phyloP scores from a whole-genome alignment of 2,113 vertebrate species.

The Channa maculata region DNA sequence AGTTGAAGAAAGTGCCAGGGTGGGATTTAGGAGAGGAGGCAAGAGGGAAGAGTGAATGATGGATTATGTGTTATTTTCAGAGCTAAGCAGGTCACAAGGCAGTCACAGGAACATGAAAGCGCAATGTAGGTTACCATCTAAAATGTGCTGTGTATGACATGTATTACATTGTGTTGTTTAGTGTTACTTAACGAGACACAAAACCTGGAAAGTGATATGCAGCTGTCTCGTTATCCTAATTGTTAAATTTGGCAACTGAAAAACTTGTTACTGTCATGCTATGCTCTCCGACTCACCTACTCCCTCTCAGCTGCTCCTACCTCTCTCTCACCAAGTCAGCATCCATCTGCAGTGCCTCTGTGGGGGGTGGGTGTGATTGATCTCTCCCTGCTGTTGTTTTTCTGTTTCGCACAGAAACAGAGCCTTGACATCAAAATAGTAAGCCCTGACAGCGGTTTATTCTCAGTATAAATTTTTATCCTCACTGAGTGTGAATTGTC shows the following conservation, averaged over 20 bases:
- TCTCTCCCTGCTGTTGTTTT: conserved; percentile 43
- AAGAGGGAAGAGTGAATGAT: conserved; percentile 3
- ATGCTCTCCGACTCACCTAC: neutral
- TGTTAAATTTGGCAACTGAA: too few species aligned
- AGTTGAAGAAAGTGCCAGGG: neutral
- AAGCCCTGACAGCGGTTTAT: conserved; percentile 25
- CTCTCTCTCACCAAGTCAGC: conserved; percentile 27
- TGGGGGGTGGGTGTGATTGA: conserved; percentile 31
- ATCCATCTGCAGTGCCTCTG: conserved; percentile 19
- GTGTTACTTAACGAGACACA: neutral
- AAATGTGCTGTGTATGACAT: too few species aligned
- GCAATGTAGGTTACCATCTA: neutral
- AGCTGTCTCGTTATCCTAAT: neutral
- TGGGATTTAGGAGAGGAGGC: conserved; percentile 40
- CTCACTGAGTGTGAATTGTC: conserved; percentile 8
- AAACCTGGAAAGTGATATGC: neutral
- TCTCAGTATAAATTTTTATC: neutral
- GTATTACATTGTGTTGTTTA: too few species aligned
- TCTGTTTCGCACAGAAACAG: conserved; percentile 1
- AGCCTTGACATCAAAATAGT: conserved; percentile 31
- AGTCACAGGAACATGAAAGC: too few species aligned
- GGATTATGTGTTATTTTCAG: neutral
- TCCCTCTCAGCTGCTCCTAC: conserved; percentile 10
- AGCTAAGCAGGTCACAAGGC: neutral
- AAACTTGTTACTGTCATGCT: neutral